Evolutionary conservation across 2,888 invertebrate genomes (phyloP).

Genomic region (Pseudococcus longispinus): DNA sequence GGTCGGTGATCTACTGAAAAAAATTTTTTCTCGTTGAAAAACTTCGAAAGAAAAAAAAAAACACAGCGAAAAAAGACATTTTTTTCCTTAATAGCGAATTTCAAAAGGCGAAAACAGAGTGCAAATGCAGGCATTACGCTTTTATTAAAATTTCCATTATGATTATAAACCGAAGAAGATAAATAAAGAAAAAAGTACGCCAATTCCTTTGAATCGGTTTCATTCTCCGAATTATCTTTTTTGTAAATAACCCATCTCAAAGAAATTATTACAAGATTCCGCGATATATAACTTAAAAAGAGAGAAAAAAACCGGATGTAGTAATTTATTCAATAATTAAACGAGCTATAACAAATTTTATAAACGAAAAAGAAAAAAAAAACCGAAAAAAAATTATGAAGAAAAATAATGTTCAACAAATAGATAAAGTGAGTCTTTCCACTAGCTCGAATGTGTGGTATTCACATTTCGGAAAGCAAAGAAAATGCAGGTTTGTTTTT

Average conservation of each 20-base stretch:
- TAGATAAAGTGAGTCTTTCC: conserved; percentile 57
- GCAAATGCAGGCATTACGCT: conserved; percentile 54
- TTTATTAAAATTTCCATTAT: conserved; percentile 10
- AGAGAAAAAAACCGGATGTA: conserved; percentile 49
- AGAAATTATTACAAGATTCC: conserved; percentile 35
- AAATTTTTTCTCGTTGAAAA: background rate
- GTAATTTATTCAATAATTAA: conserved; percentile 52
- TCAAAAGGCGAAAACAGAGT: conserved; percentile 43
- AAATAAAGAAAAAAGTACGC: background rate
- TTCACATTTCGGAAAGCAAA: conserved; percentile 57
- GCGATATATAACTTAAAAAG: conserved; percentile 48
- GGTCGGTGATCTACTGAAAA: background rate
- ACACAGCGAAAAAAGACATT: conserved; percentile 37
- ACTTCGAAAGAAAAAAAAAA: background rate
- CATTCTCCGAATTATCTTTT: background rate
- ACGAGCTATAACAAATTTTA: conserved; percentile 56
- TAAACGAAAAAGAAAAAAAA: conserved; percentile 51
- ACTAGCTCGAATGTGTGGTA: conserved; percentile 58
- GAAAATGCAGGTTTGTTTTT: conserved; percentile 57
- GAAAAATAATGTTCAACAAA: conserved; percentile 56
- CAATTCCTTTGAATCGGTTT: conserved; percentile 10
- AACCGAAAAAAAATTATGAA: conserved; percentile 45
- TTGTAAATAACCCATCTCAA: background rate
- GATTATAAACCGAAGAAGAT: background rate
- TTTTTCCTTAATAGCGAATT: background rate